Evolutionary conservation across 64 coral and sea anemone species (phyloP).

Genomic region (Montipora foliosa): DNA sequence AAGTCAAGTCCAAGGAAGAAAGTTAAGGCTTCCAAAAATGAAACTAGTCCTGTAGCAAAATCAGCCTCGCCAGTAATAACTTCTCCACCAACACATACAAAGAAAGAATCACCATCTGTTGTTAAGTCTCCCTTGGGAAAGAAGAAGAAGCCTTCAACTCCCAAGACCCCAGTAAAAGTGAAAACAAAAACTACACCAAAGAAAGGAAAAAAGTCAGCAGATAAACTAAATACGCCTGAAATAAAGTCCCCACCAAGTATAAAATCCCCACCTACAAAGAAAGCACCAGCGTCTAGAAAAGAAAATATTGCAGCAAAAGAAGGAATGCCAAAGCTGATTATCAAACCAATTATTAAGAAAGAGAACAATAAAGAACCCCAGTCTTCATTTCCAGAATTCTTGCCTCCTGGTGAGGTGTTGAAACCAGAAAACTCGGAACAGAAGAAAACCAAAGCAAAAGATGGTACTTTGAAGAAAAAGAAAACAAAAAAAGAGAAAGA

Average conservation of each 20-base stretch:
- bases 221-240: constrained; percentile 1
- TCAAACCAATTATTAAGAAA: constrained; percentile 79
- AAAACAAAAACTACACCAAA: constrained; percentile 59
- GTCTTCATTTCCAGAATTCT: constrained; percentile 73
- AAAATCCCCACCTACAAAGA: constrained; percentile 63
- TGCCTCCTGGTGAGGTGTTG: not conserved
- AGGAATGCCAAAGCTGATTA: constrained; percentile 87
- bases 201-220: constrained; percentile 60
- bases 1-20: constrained; percentile 49
- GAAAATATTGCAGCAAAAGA: constrained; percentile 16
- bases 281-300: not conserved
- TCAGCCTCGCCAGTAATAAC: not conserved
- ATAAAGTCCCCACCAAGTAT: constrained; percentile 53
- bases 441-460: constrained; percentile 37
- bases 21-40: constrained; percentile 25
- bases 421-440: constrained; percentile 10
- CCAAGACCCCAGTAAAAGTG: not conserved
- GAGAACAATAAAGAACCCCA: constrained; percentile 56
- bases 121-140: constrained; percentile 9
- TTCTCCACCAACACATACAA: not conserved
- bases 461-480: not conserved
- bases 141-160: constrained; percentile 20
- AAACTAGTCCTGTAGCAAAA: constrained; percentile 9
- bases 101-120: constrained; percentile 50
- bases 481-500: constrained; percentile 19